Evolutionary conservation across 2,888 invertebrate genomes (phyloP), one percentile per base, ranked within the genome.

Genomic region (Latheticus oryzae): DNA sequence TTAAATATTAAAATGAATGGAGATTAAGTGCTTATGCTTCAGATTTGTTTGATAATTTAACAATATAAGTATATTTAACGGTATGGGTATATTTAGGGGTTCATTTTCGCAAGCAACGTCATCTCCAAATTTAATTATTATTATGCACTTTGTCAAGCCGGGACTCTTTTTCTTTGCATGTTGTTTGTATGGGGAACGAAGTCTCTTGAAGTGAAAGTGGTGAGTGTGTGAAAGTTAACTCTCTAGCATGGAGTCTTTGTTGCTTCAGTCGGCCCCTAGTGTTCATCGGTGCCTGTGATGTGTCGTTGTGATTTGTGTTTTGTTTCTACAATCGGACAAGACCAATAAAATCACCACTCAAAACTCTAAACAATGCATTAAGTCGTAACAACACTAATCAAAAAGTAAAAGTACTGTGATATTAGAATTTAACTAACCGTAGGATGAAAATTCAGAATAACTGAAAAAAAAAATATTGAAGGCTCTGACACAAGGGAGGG

Each of bases 151-250:
- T 35, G 15, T 15, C 42, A 9, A 55, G 21, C 17, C 47, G 50
- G 42, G 56, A 42, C 47, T 55, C 55, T 48, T 24, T 48, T 38
- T 21, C 55, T 56, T n/a, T 56, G 56, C 56, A 50, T 54, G 54
- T 48, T 58, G 48, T 59, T 59, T 50, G 54, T 54, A 54, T 55
- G 50, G 54, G 54, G 54, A 58, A 50, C 43, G 48, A 54, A 54
- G 59, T 54, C 58, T 51, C 61, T 63, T 67, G 65, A 71, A 78
- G 78, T 78, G 78, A 78, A 78, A 78, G 78, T 78, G 78, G 75
- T 75, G 73, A 75, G 71, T 73, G 75, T 76, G 76, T 76, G 75
- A 76, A 76, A 76, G 76, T 75, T 74, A 73, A 76, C 76, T 78
- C 78, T 78, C 74, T 74, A 74, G 69, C 71, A 72, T 73, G 71